A percentile compares a stretch with the other conserved stretches of the same genome.
These are phyloP conservation scores for Sisyra terminalis DNA, from an alignment of 2,888 invertebrate genomes.

Conservation along the genomic window DNA sequence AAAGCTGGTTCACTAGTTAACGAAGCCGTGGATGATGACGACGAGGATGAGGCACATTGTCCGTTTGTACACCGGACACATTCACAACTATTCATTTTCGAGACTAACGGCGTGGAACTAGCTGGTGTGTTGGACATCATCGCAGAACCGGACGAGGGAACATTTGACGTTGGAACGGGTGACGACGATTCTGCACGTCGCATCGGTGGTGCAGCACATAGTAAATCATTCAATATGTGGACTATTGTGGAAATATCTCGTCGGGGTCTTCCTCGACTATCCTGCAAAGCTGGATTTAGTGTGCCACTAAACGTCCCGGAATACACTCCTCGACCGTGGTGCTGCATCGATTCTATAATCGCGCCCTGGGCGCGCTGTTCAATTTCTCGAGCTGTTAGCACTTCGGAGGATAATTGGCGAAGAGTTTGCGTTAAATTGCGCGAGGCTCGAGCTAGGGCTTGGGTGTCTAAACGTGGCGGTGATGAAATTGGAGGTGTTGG, in stretches of 20 bases:
- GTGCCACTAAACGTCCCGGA: conserved; percentile 95
- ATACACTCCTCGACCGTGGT: conserved; percentile 88
- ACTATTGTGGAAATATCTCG: conserved; percentile 90
- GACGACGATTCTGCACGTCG: conserved; percentile 15
- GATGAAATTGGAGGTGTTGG: conserved; percentile 21
- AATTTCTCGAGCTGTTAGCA: conserved; percentile 42
- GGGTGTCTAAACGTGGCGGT: conserved; percentile 20
- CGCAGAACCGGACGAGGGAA: conserved; percentile 22
- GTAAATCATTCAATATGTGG: conserved; percentile 84
- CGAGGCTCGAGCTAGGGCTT: conserved; percentile 75
- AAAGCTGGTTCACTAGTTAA: background rate
- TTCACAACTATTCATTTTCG: conserved; percentile 8
- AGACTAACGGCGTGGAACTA: background rate
- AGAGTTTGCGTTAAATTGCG: conserved; percentile 83
- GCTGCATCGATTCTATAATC: conserved; percentile 82
- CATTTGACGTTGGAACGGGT: conserved; percentile 23
- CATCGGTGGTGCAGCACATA: conserved; percentile 66
- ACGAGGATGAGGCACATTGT: conserved; percentile 13
- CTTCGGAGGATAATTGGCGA: conserved; percentile 78
- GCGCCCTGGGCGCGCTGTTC: conserved; percentile 38
- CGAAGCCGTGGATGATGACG: background rate
- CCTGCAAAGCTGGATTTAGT: conserved; percentile 82
- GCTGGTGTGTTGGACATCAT: conserved; percentile 17
- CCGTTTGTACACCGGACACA: conserved; percentile 14
- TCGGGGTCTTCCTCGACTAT: conserved; percentile 79